Evolutionary conservation across 2,113 vertebrate genomes (phyloP), one percentile per base, ranked within the genome.

Genomic region (Anseranas semipalmata): DNA sequence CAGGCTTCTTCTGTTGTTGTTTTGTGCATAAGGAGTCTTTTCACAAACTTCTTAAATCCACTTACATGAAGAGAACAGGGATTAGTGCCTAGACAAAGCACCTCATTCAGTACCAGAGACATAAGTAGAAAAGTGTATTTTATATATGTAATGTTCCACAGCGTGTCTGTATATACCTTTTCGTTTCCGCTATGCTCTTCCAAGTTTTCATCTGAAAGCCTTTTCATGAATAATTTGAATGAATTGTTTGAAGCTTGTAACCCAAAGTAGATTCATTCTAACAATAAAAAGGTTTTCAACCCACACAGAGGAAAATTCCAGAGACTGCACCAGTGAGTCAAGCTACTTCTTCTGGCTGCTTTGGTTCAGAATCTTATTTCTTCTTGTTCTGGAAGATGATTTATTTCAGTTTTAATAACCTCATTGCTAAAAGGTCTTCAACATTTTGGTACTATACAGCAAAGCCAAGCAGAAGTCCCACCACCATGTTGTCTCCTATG

Each of bases 281-380:
- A 96, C 96, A 97, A 95, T 96, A 92, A 90, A 33, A 89, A 93
- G 73, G 80, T 93, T 95, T 92, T 81, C 96, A 95, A 78, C 95
- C 93, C 85, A 96, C 95, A 94, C 92, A 93, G 52, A 76, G 65
- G 95, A 96, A 96, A 92, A 95, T 97, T 96, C 95, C 83, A 95
- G 90, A 89, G 91, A 83, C 28, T 87, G 72, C 56, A 96, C 60
- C 76, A 95, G 45, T 94, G 95, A 96, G 80, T 96, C 95, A 96
- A 93, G 70, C 92, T 92, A 87, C 33, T 92, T 85, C 43, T 90
- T 77, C 74, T 75, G 53, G 52, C 30, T 85, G 90, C 76, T 93
- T 94, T 94, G 55, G 50, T 92, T 93, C 73, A 92, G 48, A 27
- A 9, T 66, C 53, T 70, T n/a, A 43, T n/a, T 73, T 74, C 45